Evolutionary conservation across 2,797 vertebrate genomes (phyloP), one percentile per base, ranked within the genome.

Genomic region (Selene dorsalis): DNA sequence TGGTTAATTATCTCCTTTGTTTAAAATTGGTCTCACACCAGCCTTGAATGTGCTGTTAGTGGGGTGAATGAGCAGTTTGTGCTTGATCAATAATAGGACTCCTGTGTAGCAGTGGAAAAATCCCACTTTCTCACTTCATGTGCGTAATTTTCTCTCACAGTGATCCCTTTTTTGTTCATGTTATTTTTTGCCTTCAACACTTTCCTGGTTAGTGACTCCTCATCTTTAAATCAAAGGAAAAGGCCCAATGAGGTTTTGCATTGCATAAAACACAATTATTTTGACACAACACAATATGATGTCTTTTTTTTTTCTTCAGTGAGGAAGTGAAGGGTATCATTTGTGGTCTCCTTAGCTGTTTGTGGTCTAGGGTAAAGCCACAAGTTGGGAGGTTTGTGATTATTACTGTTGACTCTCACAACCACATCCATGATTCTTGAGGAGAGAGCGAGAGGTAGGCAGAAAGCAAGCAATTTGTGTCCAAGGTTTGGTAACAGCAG

Each of bases 1-100:
- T 56, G 41, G 67, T 86, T 91, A 87, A 88, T 90, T 88, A 89
- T 79, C 79, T 67, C 45, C 55, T 69, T 84, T 87, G 85, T 87
- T 89, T 86, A 47, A 83, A 78, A 89, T 60, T 75, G 75, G 81
- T 87, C 79, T 86, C 77, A 74, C 80, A 80, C 45, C 57, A 24
- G 70, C 72, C 67, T 58, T 59, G 62, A 77, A 79, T 63, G 62
- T 72, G 82, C 75, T 60, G 61, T 73, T 67, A 69, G 72, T 39
- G 63, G 69, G 77, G 47, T 82, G 82, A 86, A 71, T 68, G 69
- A 87, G 48, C 18, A 0, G 45, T 74, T 83, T 69, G 71, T 50
- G 66, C 70, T 53, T 70, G 75, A 90, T 92, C 86, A 74, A 87
- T 90, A 88, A 83, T 17, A 67, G n/a, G 48, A 73, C 41, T 81